Base-by-base conservation (phyloP, 1,140 invertebrate genomes). In the Daktulosphaira vitifoliae region DNA sequence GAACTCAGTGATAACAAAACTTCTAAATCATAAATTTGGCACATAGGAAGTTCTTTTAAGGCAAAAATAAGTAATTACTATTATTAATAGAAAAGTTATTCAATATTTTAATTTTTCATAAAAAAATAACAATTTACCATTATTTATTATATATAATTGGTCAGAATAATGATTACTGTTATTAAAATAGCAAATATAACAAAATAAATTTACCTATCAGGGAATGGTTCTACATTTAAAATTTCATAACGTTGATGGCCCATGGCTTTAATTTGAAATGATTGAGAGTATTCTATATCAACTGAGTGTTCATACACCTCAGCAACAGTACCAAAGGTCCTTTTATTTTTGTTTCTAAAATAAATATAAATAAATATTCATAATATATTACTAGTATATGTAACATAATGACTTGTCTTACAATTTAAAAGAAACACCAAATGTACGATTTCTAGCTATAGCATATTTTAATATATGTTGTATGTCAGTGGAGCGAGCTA, bases 261-360 rank as follows among this genome's bases (percentile, higher is more conserved):
- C 56, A 62, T 62, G 29, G 56, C 56, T 23, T 62, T 62, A n/a
- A 46, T 22, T 44, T 62, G 42, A 33, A 62, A 62, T n/a, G 39
- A 29, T 2, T 29, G 16, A 29, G 13, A 20, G 18, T 8, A 15
- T 33, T 62, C 56, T 8, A 62, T 48, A 2, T 33, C 18, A 2
- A 20, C 25, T n/a, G 56, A 29, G 3, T 62, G 56, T 62, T 62
- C 56, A 62, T 20, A 62, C 26, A 62, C 16, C 1, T 62, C 56
- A 8, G 42, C 56, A 48, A 62, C 46, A 20, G 42, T 62, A n/a
- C 56, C 56, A 33, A 15, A 62, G 13, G 56, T 62, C 7, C n/a
- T 22, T 6, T 15, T 33, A 4, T 62, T 62, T 62, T n/a, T 6
- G 38, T 62, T 46, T 13, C 56, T 62, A 33, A 48, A 59, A 18